Evolutionary conservation across 2,797 vertebrate genomes (phyloP).

Genomic region (Anabacerthia variegaticeps): DNA sequence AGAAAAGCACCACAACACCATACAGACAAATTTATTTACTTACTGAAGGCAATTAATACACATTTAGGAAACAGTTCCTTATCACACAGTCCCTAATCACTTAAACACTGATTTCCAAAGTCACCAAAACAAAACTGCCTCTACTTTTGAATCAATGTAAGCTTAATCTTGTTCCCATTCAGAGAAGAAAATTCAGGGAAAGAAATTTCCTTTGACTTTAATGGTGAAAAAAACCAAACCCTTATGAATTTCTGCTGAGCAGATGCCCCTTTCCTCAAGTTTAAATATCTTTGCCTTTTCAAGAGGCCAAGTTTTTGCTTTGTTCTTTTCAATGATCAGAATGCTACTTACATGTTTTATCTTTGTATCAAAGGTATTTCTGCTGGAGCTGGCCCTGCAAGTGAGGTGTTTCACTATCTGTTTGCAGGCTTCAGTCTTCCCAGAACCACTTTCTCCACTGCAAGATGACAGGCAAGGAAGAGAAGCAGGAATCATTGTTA

Average conservation of each 20-base stretch:
- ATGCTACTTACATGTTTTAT: constrained; percentile 89
- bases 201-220: not conserved
- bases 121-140: not conserved
- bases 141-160: not conserved
- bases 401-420: constrained; percentile 90
- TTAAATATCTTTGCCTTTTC: not conserved
- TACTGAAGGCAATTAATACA: not conserved
- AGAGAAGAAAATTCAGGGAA: not conserved
- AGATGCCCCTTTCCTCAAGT: not conserved
- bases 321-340: not conserved
- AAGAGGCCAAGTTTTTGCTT: not conserved
- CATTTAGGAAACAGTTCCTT: not conserved
- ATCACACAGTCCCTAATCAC: not conserved
- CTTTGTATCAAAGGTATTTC: constrained; percentile 81
- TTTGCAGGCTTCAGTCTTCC: constrained; percentile 90
- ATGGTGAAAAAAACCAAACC: not conserved
- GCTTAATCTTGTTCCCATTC: not conserved
- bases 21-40: not conserved
- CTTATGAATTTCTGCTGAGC: not conserved
- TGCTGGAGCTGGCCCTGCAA: constrained; percentile 81
- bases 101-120: not conserved
- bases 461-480: not conserved
- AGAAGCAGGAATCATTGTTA: not conserved
- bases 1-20: not conserved
- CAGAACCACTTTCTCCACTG: constrained; percentile 95